Percentiles rank a stretch among this genome's conserved stretches.
phyloP scores from a whole-genome alignment of 1,140 invertebrate genomes.

The Prorops nasuta region DNA sequence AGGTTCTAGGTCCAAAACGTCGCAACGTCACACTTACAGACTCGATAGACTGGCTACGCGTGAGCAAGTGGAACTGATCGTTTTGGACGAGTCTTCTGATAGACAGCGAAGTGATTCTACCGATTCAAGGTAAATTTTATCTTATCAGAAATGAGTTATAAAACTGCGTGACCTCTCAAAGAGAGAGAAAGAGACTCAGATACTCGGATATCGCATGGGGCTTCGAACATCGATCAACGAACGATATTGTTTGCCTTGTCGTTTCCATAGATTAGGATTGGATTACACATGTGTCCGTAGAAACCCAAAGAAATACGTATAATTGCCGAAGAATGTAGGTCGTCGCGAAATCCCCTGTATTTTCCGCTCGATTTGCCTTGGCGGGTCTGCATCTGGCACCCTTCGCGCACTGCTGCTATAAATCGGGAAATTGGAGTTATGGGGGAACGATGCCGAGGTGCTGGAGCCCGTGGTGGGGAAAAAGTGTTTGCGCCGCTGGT shows the following conservation, averaged over 20 bases:
- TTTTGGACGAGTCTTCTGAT: conserved; percentile 16
- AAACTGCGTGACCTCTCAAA: too few relatives aligned
- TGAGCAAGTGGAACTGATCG: conserved; percentile 13
- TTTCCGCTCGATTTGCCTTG: too few relatives aligned
- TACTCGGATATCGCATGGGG: conserved; percentile 14
- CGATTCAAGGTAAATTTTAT: neutral
- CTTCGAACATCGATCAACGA: conserved; percentile 27
- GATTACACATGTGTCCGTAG: conserved; percentile 22
- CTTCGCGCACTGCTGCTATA: too few relatives aligned
- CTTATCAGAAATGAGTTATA: neutral
- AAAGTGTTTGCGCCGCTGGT: too few relatives aligned
- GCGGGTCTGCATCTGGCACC: too few relatives aligned
- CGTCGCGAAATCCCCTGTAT: conserved; percentile 3
- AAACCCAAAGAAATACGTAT: conserved; percentile 23
- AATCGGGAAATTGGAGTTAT: too few relatives aligned
- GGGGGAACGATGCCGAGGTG: too few relatives aligned
- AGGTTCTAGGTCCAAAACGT: conserved; percentile 12
- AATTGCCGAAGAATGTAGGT: conserved; percentile 27
- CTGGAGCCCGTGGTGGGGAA: too few relatives aligned
- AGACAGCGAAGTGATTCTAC: neutral
- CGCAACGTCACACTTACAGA: conserved; percentile 6
- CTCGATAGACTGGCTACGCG: conserved; percentile 15
- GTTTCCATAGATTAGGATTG: conserved; percentile 17
- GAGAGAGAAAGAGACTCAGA: too few relatives aligned
- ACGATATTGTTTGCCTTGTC: conserved; percentile 18